Base-by-base conservation (phyloP, 53 echinoderm and acorn worm species). In the Apostichopus leukothele region DNA sequence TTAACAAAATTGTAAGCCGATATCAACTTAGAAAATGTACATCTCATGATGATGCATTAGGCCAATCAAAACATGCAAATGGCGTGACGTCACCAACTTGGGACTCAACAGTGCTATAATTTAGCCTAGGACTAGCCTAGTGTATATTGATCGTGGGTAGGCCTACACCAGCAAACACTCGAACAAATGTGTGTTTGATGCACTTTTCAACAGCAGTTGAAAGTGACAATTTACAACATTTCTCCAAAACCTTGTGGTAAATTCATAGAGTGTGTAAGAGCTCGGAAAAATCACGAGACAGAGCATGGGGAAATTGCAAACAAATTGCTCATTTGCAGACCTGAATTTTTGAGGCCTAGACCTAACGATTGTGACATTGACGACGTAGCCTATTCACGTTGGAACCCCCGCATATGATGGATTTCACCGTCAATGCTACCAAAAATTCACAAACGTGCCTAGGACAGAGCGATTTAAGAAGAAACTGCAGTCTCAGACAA, bases 121-220 rank as follows among this genome's bases (percentile, higher is more conserved):
- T 39, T 39, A 39, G 39, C 39, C 39, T 39, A 39, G 39, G 39
- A 3, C 39, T 39, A 39, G 3, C 39, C 39, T 39, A 39, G 39
- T 39, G 39, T 39, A 39, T 39, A 39, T 39, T 39, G 39, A 39
- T 39, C 39, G 0, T 76, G 76, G 76, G 23, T 39, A 25, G 25
- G 25, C 25, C 25, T 25, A 20, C 76, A 12, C 74, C 74, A 23
- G 74, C 7, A 74, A 9, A 74, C 27, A 76, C 22, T 25, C 76
- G 26, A 20, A 79, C 25, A 79, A 79, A 79, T 79, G 79, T 79
- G 79, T 79, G 79, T 19, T 79, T 79, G 53, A 79, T 79, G 79
- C 79, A 79, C 79, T 52, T 79, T 79, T 79, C 79, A 53, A 51
- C 39, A 39, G 39, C 19, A 76, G 76, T 76, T 25, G 76, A 22